A percentile compares a stretch with the other conserved stretches of the same genome.
Evolutionary conservation across 2,888 invertebrate species (phyloP).

Genomic region (Neoscelio sp.): DNA sequence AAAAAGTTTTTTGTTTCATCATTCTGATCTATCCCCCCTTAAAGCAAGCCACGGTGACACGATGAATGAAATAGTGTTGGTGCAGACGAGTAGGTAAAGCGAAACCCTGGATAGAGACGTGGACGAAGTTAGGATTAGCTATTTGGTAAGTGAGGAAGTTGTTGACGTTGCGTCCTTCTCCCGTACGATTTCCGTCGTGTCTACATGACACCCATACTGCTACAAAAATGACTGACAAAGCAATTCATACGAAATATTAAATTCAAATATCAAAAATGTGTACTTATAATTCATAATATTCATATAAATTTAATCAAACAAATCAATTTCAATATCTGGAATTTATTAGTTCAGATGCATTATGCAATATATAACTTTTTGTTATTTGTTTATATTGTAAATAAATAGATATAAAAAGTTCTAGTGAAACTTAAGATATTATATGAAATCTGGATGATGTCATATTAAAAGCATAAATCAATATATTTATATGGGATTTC

Average conservation of each 20-base stretch:
- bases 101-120: conserved; percentile 74
- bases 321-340: too few species aligned
- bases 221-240: conserved; percentile 63
- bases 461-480: too few species aligned
- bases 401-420: too few species aligned
- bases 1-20: conserved; percentile 15
- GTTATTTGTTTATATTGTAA: too few species aligned
- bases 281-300: not conserved
- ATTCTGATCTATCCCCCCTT: conserved; percentile 64
- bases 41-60: conserved; percentile 38
- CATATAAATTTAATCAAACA: not conserved
- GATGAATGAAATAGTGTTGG: conserved; percentile 72
- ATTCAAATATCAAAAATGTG: conserved; percentile 29
- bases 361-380: too few species aligned
- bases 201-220: conserved; percentile 64
- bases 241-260: conserved; percentile 55
- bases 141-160: conserved; percentile 80
- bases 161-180: conserved; percentile 79
- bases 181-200: conserved; percentile 69
- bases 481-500: too few species aligned
- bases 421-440: too few species aligned
- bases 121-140: conserved; percentile 77
- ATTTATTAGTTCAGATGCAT: too few species aligned
- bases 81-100: conserved; percentile 73
- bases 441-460: too few species aligned